Evolutionary conservation across 1,140 invertebrate genomes (phyloP), one percentile per base, ranked within the genome.

Genomic region (Globodera ellingtonae): DNA sequence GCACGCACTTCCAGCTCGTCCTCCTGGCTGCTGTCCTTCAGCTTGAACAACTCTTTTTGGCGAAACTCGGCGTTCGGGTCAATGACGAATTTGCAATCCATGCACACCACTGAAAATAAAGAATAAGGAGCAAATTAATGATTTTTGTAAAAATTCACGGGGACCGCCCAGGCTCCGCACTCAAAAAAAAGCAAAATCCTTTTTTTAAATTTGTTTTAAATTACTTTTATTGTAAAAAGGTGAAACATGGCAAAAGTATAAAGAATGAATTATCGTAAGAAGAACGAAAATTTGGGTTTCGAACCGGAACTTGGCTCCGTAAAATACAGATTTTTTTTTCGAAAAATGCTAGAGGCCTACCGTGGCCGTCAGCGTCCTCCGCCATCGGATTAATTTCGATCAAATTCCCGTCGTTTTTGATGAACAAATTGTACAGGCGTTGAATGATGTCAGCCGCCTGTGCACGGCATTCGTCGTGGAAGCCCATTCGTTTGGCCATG

Each of bases 301-400:
- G 35, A 8, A 52, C 8, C 52, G 8, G 52, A 10, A 15, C 24
- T 52, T 72, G 59, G 15, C 46, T 44, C 35, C 46, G 18, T 81
- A 81, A 70, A 52, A 81, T n/a, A n/a, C n/a, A n/a, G n/a, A n/a
- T 24, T 24, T 24, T 79, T 79, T n/a, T 72, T 75, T 35, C 2
- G 35, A 78, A 79, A 66, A 77, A 83, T 18, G 35, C 35, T 7
- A 48, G 48, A 13, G 7, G 10, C 48, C 90, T 92, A 95, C 94
- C 95, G 90, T 91, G 84, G 67, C 91, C 92, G 78, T 90, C 89
- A n/a, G 94, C 93, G 90, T 98, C 95, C 90, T 98, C 95, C 65
- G 95, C 95, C 88, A 97, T 94, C 47, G 96, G 97, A 91, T 98
- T 98, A 56, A 98, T 94, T 91, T 98, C 96, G 83, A 98, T 93